A percentile compares a stretch with the other conserved stretches of the same genome.
Conservation (phyloP, 2,888 invertebrate species). For the Tipula vernalis region DNA sequence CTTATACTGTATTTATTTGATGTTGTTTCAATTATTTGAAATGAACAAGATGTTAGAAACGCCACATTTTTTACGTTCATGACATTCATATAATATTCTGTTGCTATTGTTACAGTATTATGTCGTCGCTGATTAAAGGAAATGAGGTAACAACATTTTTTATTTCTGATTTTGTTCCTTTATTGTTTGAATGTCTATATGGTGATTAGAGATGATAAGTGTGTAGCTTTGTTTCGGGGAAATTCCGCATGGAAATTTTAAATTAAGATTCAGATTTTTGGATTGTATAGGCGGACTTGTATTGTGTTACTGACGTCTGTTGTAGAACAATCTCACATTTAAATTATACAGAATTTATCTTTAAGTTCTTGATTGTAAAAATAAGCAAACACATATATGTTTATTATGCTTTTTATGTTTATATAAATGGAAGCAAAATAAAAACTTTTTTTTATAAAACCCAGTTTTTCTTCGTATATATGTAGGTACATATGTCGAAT, state of each 20-base stretch:
- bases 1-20: not conserved
- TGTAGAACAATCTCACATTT: not conserved
- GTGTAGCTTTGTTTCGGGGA: not conserved
- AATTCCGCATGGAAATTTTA: too few species aligned
- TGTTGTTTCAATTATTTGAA: not conserved
- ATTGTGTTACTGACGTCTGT: not conserved
- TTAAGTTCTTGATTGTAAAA: not conserved
- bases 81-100: not conserved
- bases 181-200: not conserved
- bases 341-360: not conserved
- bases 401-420: not conserved
- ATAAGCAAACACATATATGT: not conserved
- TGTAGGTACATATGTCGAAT: not conserved
- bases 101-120: not conserved
- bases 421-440: not conserved
- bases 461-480: not conserved
- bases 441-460: not conserved
- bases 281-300: not conserved
- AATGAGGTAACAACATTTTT: not conserved
- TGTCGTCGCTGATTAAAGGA: not conserved
- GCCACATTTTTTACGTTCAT: not conserved
- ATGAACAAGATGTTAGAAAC: not conserved
- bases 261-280: too few species aligned
- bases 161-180: too few species aligned
- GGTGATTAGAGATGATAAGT: not conserved